phyloP scores from a whole-genome alignment of 2,113 vertebrate genomes.

The Lophura nycthemera region DNA sequence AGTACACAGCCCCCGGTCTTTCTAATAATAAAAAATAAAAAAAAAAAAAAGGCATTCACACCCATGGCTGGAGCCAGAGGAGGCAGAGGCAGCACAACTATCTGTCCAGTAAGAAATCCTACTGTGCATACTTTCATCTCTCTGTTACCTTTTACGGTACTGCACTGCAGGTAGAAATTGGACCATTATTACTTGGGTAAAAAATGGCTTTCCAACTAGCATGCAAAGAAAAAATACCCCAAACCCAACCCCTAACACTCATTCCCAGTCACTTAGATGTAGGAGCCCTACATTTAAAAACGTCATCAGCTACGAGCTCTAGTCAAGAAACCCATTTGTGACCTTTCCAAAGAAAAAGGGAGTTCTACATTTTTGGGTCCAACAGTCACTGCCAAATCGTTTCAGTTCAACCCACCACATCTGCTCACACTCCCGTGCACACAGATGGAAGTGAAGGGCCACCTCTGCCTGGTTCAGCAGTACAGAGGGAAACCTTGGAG shows the following conservation, averaged over 20 bases:
- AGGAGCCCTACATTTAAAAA: slow-evolving; percentile 29
- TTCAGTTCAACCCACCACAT: slow-evolving; percentile 6
- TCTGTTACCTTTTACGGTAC: slow-evolving; percentile 50
- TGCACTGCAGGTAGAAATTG: slow-evolving; percentile 60
- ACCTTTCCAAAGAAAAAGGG: slow-evolving; percentile 38
- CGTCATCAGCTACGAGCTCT: slow-evolving; percentile 9
- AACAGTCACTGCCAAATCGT: slow-evolving; percentile 31
- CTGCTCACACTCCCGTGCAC: not conserved
- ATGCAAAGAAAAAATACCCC: slow-evolving; percentile 71
- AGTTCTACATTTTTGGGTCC: slow-evolving; percentile 15
- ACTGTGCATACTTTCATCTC: not conserved
- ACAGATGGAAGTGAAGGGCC: not conserved
- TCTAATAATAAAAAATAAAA: not conserved
- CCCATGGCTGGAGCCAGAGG: not conserved
- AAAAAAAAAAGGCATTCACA: not conserved
- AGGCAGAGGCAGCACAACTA: not conserved
- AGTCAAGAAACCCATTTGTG: slow-evolving; percentile 33
- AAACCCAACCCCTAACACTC: slow-evolving; percentile 42
- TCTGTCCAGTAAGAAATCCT: not conserved
- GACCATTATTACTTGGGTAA: slow-evolving; percentile 49
- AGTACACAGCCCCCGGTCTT: not conserved
- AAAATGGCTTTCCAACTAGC: slow-evolving; percentile 52
- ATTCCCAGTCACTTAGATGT: slow-evolving; percentile 24
- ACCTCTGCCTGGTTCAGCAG: not conserved
- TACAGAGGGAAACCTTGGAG: not conserved